phyloP scores from a whole-genome alignment of 2,888 invertebrate species.

The Dicyrtoma fusca region DNA sequence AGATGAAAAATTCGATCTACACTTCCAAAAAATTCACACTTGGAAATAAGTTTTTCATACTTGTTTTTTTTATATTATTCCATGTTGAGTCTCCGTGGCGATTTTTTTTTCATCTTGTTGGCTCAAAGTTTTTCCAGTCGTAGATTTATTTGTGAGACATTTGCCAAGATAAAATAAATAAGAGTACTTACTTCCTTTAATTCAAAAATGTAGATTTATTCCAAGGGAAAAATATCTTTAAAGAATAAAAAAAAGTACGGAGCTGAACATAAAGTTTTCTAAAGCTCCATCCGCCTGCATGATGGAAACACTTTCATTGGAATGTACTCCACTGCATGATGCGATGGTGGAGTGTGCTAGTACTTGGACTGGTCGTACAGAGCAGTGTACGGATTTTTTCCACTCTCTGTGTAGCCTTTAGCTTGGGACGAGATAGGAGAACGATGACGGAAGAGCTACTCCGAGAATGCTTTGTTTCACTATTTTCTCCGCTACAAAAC shows the following conservation, averaged over 20 bases:
- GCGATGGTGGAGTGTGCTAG: no score
- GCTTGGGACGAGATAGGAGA: neutral
- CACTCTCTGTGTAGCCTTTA: neutral
- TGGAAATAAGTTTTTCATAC: no score
- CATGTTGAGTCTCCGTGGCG: no score
- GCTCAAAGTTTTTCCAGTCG: no score
- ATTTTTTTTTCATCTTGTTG: no score
- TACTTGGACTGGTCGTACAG: no score
- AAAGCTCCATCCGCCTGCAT: slow-evolving; percentile 2
- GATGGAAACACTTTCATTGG: neutral
- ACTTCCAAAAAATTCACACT: no score
- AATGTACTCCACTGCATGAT: no score
- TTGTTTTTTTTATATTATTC: no score
- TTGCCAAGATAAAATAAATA: neutral
- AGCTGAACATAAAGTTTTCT: neutral
- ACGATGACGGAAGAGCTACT: no score
- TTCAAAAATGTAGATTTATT: slow-evolving; percentile 8
- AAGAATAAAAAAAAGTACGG: neutral
- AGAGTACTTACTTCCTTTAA: slow-evolving; percentile 2
- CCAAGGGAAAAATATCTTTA: neutral
- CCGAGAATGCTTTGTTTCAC: neutral
- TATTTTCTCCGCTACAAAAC: neutral
- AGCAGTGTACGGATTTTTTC: neutral
- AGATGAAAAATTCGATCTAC: no score
- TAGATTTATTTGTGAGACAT: no score